These are phyloP conservation scores for Struthidea cinerea DNA, from an alignment of 2,113 vertebrate genomes.

Conservation along the genomic window DNA sequence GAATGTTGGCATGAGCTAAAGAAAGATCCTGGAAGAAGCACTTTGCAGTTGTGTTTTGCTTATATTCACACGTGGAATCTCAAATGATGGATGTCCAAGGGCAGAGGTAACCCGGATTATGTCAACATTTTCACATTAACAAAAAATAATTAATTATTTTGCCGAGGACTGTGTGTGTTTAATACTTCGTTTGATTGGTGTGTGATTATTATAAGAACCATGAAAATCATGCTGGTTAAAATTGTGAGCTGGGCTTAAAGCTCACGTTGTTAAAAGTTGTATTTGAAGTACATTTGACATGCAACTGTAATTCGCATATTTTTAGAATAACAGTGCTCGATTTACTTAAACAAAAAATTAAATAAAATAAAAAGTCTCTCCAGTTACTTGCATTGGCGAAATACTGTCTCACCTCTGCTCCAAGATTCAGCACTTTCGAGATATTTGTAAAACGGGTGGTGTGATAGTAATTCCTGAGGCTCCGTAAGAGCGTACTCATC, in stretches of 20 bases:
- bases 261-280: not conserved
- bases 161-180: not conserved
- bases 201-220: not conserved
- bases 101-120: not conserved
- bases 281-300: not conserved
- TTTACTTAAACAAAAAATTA: not conserved
- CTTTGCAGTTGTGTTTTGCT: constrained; percentile 40
- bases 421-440: not conserved
- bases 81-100: not conserved
- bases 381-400: not conserved
- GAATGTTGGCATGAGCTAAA: constrained; percentile 6
- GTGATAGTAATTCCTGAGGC: not conserved
- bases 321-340: not conserved
- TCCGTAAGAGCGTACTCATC: not conserved
- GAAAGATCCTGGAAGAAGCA: constrained; percentile 30
- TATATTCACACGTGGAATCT: constrained; percentile 16
- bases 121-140: not conserved
- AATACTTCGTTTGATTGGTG: not conserved
- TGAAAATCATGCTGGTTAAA: not conserved
- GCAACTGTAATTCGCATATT: accelerated
- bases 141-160: not conserved
- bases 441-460: not conserved
- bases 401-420: not conserved
- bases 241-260: not conserved
- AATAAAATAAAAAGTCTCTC: not conserved